These are phyloP conservation scores for Arctopsyche grandis DNA, from an alignment of 1,140 invertebrate genomes.

Conservation along the genomic window DNA sequence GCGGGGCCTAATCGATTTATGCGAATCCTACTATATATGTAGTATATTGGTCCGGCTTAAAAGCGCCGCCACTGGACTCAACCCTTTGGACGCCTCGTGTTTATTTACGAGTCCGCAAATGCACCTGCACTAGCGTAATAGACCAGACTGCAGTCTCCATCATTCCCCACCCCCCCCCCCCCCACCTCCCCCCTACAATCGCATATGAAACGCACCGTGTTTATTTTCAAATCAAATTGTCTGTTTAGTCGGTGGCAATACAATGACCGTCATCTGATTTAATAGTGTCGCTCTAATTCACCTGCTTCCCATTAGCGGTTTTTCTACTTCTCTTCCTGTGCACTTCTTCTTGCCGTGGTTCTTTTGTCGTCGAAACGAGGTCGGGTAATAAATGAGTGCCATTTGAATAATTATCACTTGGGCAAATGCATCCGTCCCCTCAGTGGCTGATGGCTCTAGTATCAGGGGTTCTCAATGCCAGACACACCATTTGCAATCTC, in stretches of 20 bases:
- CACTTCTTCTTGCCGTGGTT: not conserved
- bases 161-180: no score
- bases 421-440: slow-evolving; percentile 13
- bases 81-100: not conserved
- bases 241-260: not conserved
- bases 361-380: not conserved
- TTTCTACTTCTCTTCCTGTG: slow-evolving; percentile 2
- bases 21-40: not conserved
- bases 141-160: not conserved
- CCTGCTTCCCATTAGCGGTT: not conserved
- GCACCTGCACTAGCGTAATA: not conserved
- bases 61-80: slow-evolving; percentile 4
- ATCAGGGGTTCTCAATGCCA: slow-evolving; percentile 1
- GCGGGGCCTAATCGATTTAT: slow-evolving; percentile 8
- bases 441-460: not conserved
- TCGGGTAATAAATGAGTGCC: not conserved
- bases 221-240: not conserved
- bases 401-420: slow-evolving; percentile 32
- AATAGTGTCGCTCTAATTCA: not conserved
- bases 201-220: not conserved
- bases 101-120: slow-evolving; percentile 9
- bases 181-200: not conserved
- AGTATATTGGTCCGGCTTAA: not conserved
- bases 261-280: no score
- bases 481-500: slow-evolving; percentile 17